Base-by-base conservation (phyloP, 2,888 invertebrate genomes). In the Tenthredo distinguenda region DNA sequence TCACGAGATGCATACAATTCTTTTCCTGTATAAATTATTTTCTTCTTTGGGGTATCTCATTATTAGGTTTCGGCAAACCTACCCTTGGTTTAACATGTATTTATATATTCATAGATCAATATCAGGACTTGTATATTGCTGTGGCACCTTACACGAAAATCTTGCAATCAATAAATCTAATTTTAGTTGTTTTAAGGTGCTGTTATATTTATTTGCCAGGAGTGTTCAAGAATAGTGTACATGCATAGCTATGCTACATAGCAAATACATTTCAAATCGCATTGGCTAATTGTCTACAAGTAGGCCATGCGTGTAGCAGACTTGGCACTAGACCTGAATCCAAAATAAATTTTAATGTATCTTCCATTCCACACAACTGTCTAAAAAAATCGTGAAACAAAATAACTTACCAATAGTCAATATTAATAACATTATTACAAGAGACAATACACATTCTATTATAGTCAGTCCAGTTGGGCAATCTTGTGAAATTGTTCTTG, bases 91-190 rank as follows among this genome's bases (percentile, higher is more conserved):
- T 50, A 34, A 71, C 65, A 47, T n/a, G 47, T 68, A 83, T 83
- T 71, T 83, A 83, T 68, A 83, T 47, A 83, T 83, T 83, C 71
- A 50, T 83, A 83, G 71, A 83, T 83, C 83, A 65, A 83, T 83
- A 83, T 68, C 68, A 83, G 31, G 83, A 31, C 47, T 34, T 83
- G 62, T 83, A 47, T 58, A 71, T 68, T 65, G 31, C 71, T 68
- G 83, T 83, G 71, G 83, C 83, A 83, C 47, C 83, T 83, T 68
- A 83, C 83, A 83, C 83, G 83, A 83, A 83, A 83, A 83, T 83
- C 43, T 83, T 68, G 71, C 47, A 83, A 83, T 83, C 83, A 71
- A 83, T 83, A 83, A 83, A 68, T 83, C 83, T 83, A 83, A 83
- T 65, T 83, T 83, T 83, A 83, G 83, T 83, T 68, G 47, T 68